Evolutionary conservation across 2,113 vertebrate genomes (phyloP).

Genomic region (Corythaixoides concolor): DNA sequence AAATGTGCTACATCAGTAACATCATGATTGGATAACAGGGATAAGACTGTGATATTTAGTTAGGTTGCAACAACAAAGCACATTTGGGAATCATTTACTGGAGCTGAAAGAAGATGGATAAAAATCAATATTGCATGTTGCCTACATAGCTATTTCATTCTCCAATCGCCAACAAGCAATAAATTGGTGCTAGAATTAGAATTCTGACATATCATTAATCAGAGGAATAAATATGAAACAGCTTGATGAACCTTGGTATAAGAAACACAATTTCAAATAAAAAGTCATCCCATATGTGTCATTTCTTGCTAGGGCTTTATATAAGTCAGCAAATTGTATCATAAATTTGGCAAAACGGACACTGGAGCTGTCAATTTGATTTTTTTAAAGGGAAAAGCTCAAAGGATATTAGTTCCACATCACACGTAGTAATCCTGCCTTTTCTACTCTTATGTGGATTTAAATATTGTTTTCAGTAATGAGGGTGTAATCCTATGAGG

Average conservation of each 20-base stretch:
- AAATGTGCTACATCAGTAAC: slow-evolving; percentile 44
- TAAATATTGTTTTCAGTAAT: slow-evolving; percentile 1
- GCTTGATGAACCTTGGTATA: slow-evolving; percentile 73
- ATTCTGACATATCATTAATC: slow-evolving; percentile 80
- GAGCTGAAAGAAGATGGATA: slow-evolving; percentile 72
- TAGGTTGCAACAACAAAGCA: slow-evolving; percentile 67
- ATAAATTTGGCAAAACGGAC: slow-evolving; percentile 62
- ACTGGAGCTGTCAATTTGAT: slow-evolving; percentile 18
- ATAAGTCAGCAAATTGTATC: slow-evolving; percentile 66
- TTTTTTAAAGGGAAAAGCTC: slow-evolving; percentile 47
- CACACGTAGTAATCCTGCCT: slow-evolving; percentile 32
- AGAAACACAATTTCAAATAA: slow-evolving; percentile 75
- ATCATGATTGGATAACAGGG: slow-evolving; percentile 60
- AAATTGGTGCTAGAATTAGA: slow-evolving; percentile 76
- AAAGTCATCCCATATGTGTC: slow-evolving; percentile 67
- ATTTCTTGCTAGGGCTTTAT: slow-evolving; percentile 61
- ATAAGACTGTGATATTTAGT: slow-evolving; percentile 69
- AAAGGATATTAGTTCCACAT: slow-evolving; percentile 32
- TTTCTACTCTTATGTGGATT: slow-evolving; percentile 17
- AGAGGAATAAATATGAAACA: slow-evolving; percentile 77
- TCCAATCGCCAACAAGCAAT: slow-evolving; percentile 66
- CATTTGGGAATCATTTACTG: slow-evolving; percentile 74
- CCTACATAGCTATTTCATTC: slow-evolving; percentile 70
- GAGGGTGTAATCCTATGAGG: not conserved
- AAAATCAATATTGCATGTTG: slow-evolving; percentile 74